Conservation (phyloP, 2,888 invertebrate genomes). For the Tachina grossa region DNA sequence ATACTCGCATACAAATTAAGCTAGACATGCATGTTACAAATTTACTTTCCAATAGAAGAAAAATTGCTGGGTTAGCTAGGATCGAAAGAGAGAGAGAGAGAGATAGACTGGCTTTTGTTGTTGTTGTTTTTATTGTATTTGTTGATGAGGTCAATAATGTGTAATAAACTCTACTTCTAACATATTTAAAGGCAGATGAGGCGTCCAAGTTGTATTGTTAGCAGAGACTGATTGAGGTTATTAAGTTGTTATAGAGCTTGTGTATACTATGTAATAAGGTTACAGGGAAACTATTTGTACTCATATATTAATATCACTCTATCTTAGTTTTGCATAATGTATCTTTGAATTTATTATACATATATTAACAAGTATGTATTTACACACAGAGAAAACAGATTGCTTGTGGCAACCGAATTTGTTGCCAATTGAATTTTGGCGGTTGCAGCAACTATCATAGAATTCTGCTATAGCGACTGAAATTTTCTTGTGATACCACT, state of each 20-base stretch:
- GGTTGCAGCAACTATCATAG: too few relatives aligned
- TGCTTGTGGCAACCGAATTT: too few relatives aligned
- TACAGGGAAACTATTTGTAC: background rate
- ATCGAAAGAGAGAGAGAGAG: background rate
- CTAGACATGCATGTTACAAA: constrained; percentile 33
- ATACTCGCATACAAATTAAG: constrained; percentile 31
- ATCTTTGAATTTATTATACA: background rate
- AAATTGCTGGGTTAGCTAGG: constrained; percentile 1
- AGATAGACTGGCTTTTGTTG: background rate
- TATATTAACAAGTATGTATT: background rate
- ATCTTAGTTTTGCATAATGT: background rate
- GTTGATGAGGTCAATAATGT: constrained; percentile 63
- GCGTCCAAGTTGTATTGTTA: constrained; percentile 11
- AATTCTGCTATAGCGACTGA: too few relatives aligned
- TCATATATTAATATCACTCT: background rate
- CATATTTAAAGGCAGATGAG: constrained; percentile 10
- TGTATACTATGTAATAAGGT: constrained; percentile 20
- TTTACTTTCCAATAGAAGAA: constrained; percentile 13
- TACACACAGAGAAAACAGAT: too few relatives aligned
- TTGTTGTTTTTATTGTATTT: constrained; percentile 22
- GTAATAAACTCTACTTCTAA: constrained; percentile 56
- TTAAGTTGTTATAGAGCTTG: constrained; percentile 6
- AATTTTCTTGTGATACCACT: too few relatives aligned
- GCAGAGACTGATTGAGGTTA: constrained; percentile 59
- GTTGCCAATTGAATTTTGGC: too few relatives aligned